These are phyloP conservation scores for Sclerurus mexicanus DNA, from an alignment of 2,113 vertebrate species.

Conservation along the genomic window DNA sequence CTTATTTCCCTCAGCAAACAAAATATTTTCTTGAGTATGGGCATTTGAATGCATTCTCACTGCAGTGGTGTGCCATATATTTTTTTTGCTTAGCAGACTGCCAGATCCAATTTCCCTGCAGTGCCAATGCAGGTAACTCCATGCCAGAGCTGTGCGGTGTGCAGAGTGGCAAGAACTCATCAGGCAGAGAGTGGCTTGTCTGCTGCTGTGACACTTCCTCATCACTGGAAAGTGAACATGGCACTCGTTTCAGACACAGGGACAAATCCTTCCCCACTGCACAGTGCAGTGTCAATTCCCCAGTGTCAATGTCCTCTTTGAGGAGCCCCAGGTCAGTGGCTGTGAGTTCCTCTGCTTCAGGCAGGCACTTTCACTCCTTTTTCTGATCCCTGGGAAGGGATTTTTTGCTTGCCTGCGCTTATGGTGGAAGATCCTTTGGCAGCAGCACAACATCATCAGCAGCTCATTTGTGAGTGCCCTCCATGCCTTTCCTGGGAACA, in stretches of 20 bases:
- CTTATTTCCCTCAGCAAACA: not conserved
- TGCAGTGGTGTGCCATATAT: not conserved
- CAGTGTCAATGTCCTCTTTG: not conserved
- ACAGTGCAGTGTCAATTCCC: fast-evolving
- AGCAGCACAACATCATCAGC: not conserved
- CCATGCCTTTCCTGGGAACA: not conserved
- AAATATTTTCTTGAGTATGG: not conserved
- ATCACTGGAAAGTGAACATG: fast-evolving
- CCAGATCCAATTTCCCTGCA: not conserved
- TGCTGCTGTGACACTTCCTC: not conserved
- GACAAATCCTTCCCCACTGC: not conserved
- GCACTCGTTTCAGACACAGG: fast-evolving
- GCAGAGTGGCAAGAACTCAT: not conserved
- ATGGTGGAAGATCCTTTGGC: not conserved
- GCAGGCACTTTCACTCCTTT: not conserved
- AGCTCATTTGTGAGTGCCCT: not conserved
- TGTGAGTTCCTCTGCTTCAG: not conserved
- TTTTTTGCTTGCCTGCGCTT: not conserved
- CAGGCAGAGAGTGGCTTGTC: not conserved
- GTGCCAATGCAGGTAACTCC: not conserved
- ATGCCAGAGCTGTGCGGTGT: fast-evolving
- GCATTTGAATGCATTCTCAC: not conserved
- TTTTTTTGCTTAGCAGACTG: not conserved
- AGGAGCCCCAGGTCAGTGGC: not conserved
- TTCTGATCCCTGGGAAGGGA: not conserved